Evolutionary conservation across 2,797 vertebrate species (phyloP).

Genomic region (Urophycis tenuis): DNA sequence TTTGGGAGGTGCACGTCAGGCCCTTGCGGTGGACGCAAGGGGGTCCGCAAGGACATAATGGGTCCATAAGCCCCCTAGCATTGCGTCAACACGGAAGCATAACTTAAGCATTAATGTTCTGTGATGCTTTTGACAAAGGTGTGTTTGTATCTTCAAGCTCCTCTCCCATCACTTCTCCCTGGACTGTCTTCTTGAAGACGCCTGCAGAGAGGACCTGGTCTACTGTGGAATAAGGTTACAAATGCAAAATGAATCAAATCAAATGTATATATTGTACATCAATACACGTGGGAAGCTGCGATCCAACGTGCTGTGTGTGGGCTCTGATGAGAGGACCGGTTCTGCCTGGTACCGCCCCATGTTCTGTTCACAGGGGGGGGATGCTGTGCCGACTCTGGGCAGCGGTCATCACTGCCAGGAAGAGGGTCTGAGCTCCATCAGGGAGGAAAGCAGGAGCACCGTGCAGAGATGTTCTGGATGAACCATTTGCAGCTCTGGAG

Average conservation of each 20-base stretch:
- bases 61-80: no score
- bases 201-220: constrained; percentile 77
- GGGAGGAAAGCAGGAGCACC: neutral
- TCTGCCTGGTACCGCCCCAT: constrained; percentile 18
- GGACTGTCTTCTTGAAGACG: constrained; percentile 68
- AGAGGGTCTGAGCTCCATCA: constrained; percentile 43
- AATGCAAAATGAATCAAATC: neutral
- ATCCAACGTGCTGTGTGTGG: neutral
- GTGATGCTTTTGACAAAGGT: neutral
- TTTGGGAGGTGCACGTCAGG: no score
- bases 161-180: constrained; percentile 77
- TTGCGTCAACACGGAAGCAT: no score
- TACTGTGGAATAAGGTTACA: constrained; percentile 78
- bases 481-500: no score
- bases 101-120: neutral
- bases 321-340: neutral
- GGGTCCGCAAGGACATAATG: no score
- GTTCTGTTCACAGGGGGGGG: constrained; percentile 70
- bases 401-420: constrained; percentile 64
- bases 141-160: constrained; percentile 61
- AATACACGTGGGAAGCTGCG: neutral
- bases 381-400: constrained; percentile 80
- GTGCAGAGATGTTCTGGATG: constrained; percentile 15
- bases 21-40: no score
- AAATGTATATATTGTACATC: neutral